Conservation (phyloP, 2,113 vertebrate species). For the Oryzias curvinotus region DNA sequence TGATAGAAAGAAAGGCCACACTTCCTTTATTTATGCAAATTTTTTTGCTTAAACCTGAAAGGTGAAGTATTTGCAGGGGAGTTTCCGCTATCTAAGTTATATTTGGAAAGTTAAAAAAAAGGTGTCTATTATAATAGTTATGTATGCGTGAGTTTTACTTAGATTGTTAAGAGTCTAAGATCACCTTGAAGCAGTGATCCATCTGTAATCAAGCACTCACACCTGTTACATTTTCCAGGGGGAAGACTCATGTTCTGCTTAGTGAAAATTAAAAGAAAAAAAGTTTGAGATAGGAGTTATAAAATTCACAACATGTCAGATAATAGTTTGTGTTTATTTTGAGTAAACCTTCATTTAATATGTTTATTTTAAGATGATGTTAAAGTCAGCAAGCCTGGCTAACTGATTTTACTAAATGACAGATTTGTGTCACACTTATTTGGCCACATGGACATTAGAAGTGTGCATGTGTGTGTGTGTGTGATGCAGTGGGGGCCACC, state of each 20-base stretch:
- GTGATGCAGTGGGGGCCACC: neutral
- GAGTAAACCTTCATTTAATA: too few species aligned
- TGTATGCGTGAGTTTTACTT: constrained; percentile 6
- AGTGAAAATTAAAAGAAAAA: constrained; percentile 18
- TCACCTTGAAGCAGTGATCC: constrained; percentile 19
- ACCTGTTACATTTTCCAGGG: constrained; percentile 25
- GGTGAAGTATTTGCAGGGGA: constrained; percentile 1
- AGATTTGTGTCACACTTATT: constrained; percentile 56
- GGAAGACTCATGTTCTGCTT: neutral
- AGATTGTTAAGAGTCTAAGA: constrained; percentile 28
- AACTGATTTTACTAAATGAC: constrained; percentile 62
- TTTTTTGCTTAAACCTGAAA: too few species aligned
- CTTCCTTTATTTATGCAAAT: constrained; percentile 23
- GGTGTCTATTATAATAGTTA: neutral
- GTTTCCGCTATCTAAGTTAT: constrained; percentile 15
- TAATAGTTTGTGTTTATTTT: too few species aligned
- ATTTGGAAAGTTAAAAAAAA: too few species aligned
- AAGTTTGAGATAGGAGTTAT: neutral
- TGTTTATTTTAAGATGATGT: too few species aligned
- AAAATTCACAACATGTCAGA: too few species aligned
- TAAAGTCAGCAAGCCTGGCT: constrained; percentile 14
- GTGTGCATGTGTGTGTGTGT: neutral
- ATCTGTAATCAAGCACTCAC: constrained; percentile 32
- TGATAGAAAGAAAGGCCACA: constrained; percentile 13
- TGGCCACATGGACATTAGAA: constrained; percentile 45